These are phyloP conservation scores for Eupithecia inturbata DNA, from an alignment of 2,888 invertebrate species.

Conservation along the genomic window DNA sequence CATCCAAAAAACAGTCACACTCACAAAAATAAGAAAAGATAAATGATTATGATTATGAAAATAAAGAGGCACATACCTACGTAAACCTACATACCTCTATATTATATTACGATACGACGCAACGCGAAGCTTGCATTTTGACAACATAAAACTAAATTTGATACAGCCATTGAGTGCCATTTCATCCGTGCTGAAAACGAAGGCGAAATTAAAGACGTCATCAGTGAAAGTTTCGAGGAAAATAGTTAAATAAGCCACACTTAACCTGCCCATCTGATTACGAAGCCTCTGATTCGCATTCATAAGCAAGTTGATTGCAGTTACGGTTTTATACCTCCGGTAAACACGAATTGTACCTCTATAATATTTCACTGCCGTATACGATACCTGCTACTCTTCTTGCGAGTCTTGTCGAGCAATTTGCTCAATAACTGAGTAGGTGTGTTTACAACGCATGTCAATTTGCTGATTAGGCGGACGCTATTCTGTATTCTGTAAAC, in stretches of 20 bases:
- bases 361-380: not conserved
- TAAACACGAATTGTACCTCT: not conserved
- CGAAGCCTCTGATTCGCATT: constrained; percentile 2
- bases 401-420: constrained; percentile 33
- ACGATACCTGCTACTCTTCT: not conserved
- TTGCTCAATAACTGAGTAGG: constrained; percentile 36
- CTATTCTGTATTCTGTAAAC: constrained; percentile 38
- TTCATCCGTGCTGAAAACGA: constrained; percentile 8
- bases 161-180: not conserved
- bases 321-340: constrained; percentile 3
- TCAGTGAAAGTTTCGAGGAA: constrained; percentile 11
- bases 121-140: not conserved
- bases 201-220: not conserved
- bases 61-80: too few species aligned
- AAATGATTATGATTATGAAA: too few species aligned
- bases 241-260: constrained; percentile 4
- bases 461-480: constrained; percentile 52
- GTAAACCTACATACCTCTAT: not conserved
- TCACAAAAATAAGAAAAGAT: not conserved
- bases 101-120: not conserved
- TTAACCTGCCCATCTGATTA: not conserved
- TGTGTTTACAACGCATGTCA: constrained; percentile 56
- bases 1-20: not conserved
- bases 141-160: constrained; percentile 4
- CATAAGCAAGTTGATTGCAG: constrained; percentile 6